phyloP scores from a whole-genome alignment of 2,888 invertebrate genomes.

The Leptinotarsa juncta region DNA sequence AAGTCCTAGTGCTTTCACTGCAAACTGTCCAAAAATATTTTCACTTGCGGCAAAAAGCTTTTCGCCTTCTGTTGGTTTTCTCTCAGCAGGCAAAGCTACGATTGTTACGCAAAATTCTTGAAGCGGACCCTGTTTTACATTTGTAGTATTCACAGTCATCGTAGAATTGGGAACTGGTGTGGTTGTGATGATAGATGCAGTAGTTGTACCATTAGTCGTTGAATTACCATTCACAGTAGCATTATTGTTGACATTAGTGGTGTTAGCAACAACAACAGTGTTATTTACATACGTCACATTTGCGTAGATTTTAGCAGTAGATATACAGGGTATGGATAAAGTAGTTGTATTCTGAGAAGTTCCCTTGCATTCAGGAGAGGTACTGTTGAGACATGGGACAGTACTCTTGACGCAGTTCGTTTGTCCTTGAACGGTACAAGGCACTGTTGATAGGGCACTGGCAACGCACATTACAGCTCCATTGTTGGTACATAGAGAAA shows the following conservation, averaged over 20 bases:
- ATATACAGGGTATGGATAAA: constrained; percentile 59
- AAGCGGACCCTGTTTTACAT: constrained; percentile 16
- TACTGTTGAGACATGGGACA: constrained; percentile 59
- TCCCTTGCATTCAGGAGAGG: constrained; percentile 55
- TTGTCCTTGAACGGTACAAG: constrained; percentile 55
- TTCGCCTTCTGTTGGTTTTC: constrained; percentile 53
- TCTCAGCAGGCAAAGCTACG: constrained; percentile 55
- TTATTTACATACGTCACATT: constrained; percentile 54
- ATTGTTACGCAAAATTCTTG: constrained; percentile 58
- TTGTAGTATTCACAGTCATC: constrained; percentile 21
- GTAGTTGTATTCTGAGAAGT: constrained; percentile 50
- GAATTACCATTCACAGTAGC: constrained; percentile 29
- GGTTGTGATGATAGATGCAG: constrained; percentile 23
- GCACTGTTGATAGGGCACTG: constrained; percentile 57
- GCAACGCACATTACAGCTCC: constrained; percentile 64
- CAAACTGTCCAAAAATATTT: constrained; percentile 49
- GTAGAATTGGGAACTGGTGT: constrained; percentile 28
- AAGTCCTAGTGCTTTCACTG: constrained; percentile 50
- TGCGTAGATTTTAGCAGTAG: constrained; percentile 55
- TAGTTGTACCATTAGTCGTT: constrained; percentile 33
- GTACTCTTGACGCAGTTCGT: constrained; percentile 58
- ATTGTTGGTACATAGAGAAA: constrained; percentile 61
- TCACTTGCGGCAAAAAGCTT: constrained; percentile 47
- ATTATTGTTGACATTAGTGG: constrained; percentile 24
- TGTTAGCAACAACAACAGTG: constrained; percentile 45